Base-by-base conservation (phyloP, 2,113 vertebrate genomes). In the Osmerus mordax region DNA sequence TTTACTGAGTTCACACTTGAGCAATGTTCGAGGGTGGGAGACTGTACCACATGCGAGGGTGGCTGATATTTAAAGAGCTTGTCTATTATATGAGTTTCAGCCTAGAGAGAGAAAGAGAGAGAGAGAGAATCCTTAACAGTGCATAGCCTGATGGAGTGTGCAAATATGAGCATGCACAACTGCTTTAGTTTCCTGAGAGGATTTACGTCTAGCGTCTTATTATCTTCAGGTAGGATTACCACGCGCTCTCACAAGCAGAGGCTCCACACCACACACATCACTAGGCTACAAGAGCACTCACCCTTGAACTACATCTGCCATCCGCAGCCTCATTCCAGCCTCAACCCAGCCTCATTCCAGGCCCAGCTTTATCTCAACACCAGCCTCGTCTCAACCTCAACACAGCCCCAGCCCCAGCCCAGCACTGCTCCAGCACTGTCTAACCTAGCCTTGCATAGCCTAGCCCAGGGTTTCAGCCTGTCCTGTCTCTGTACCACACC, bases 161-260 rank as follows among this genome's bases (percentile, higher is more conserved):
- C 87, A 83, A 87, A 87, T 83, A 83, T 72, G 75, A 80, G 69
- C 76, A 41, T 6, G 36, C 36, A 41, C 78, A 75, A 84, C 86
- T 74, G 81, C 81, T 72, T 85, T 79, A 51, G 72, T 84, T 87
- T 83, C 84, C 76, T 67, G 72, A 78, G 73, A 79, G 82, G 81
- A 86, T 86, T 89, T 83, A 87, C 85, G 77, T 78, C 79, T 80
- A 47, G 55, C 77, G 56, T 84, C 78, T 76, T 81, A 85, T 88
- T 84, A 88, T 86, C 82, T 80, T 78, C 72, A 70, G 78, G 82
- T 81, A 70, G 72, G 87, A 86, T 88, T 85, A 85, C 73, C 73
- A 83, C 59, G 14, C 80, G 79, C 32, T 63, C 70, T 62, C 82
- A 73, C 23, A 58, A 78, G 84, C 75, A 89, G 78, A 81, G 68